Base-by-base conservation (phyloP, 2,797 vertebrate species). In the Sebastes minor region DNA sequence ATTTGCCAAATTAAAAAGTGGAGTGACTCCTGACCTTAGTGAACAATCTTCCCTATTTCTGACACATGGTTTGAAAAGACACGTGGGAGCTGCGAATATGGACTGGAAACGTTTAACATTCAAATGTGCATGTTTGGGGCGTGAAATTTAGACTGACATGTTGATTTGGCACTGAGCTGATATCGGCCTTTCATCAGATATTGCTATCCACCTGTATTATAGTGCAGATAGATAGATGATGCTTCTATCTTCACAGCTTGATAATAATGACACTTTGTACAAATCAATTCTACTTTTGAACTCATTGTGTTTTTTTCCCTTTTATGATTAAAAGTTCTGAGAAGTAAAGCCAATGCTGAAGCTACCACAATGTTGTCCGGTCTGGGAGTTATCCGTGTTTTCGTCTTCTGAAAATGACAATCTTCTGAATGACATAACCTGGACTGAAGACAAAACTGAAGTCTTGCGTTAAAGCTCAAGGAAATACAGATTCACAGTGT, bases 1-100 rank as follows among this genome's bases (percentile, higher is more conserved):
- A 85, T 93, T 91, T 88, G 82, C 76, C 89, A 87, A 89, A 91
- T 87, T 85, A 77, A 81, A 85, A 82, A 86, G 71, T 79, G 81
- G 72, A 76, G 59, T 68, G 76, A 84, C 89, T 84, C 70, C 78
- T 90, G 81, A 91, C 91, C 82, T 87, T 28, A 30, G 72, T 73
- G 71, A 88, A 75, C 83, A 83, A 57, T 76, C 46, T 49, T 80
- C 32, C 42, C 57, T 73, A 30, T 59, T 73, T 79, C 49, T 70
- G 64, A 80, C 78, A 83, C 69, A 62, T 56, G 46, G 52, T 74
- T 60, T 64, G 35, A 62, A 65, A 57, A 65, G 64, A 78, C 33
- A 73, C 14, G 9, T 59, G 57, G 16, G 35, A 71, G 80, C 46
- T 61, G 63, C 23, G 56, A 68, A 64, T 68, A 74, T 16, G 35